These are phyloP conservation scores for Drosophila prosaltans DNA, from an alignment of 1,140 invertebrate genomes.

Conservation along the genomic window DNA sequence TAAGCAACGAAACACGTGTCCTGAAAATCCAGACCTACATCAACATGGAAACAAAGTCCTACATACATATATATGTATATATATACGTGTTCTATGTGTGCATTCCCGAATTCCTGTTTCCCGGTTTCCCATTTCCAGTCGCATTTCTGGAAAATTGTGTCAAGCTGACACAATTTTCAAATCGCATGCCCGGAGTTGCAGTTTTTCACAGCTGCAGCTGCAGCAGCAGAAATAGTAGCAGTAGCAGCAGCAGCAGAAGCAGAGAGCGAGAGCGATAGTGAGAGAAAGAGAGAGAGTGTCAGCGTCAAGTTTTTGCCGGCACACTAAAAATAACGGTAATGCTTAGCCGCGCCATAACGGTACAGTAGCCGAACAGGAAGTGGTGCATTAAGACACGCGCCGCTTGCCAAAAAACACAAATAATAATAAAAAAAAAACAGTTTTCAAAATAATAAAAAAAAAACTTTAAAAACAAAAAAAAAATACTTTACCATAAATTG, in stretches of 20 bases:
- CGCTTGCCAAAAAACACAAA: slow-evolving; percentile 54
- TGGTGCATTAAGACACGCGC: slow-evolving; percentile 80
- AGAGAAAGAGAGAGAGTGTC: slow-evolving; percentile 2
- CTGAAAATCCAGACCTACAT: slow-evolving; percentile 83
- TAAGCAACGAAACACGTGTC: slow-evolving; percentile 59
- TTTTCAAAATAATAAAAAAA: slow-evolving; percentile 27
- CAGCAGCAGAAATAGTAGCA: slow-evolving; percentile 49
- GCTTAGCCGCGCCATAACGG: slow-evolving; percentile 52
- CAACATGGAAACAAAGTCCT: slow-evolving; percentile 51
- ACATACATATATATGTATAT: not conserved
- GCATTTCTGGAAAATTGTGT: slow-evolving; percentile 83
- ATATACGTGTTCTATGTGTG: not conserved
- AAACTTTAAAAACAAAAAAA: slow-evolving; percentile 25
- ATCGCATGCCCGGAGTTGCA: slow-evolving; percentile 76
- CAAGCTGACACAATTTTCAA: slow-evolving; percentile 80
- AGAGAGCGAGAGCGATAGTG: slow-evolving; percentile 22
- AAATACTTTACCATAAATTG: slow-evolving; percentile 9
- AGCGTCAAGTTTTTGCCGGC: slow-evolving; percentile 47
- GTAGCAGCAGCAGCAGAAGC: slow-evolving; percentile 14
- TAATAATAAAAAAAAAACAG: not conserved
- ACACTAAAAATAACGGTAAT: slow-evolving; percentile 65
- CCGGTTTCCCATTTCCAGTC: slow-evolving; percentile 70
- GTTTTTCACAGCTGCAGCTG: slow-evolving; percentile 45
- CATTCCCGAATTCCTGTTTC: slow-evolving; percentile 1
- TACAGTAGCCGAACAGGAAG: slow-evolving; percentile 82